Evolutionary conservation across 2,113 vertebrate species (phyloP), one percentile per base, ranked within the genome.

Genomic region (Oryzias curvinotus): DNA sequence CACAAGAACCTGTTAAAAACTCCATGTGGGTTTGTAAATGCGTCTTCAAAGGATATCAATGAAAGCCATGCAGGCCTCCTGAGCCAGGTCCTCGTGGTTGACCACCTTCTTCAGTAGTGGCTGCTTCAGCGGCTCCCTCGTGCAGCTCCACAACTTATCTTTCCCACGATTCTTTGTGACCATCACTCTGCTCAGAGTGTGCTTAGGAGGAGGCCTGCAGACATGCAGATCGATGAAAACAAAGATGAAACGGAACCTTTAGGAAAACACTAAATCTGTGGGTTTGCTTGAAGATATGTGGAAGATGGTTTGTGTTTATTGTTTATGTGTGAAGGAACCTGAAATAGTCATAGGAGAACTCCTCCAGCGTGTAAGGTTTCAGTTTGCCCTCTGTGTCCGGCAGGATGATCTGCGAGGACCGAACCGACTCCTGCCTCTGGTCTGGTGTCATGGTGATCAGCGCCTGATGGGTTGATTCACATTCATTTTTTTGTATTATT

Each of bases 271-370:
- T 10, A 7, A 36, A 36, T 12, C 36, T 36, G 36, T 10, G 12
- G 30, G 6, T 7, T 28, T 28, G 5, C 5, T 5, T 28, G 5
- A 28, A 5, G 5, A 28, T 5, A 30, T 30, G 28, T 7, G 6
- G 28, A 30, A 30, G 7, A 30, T 1, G 1, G 28, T 54, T 54
- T 36, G 52, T 25, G 3, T 44, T 19, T 43, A 21, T 4, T 0
- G 21, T 14, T 43, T 7, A 4, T 8, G 15, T 5, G 18, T 14
- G 0, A 16, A 30, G 36, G 81, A 80, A 98, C 97, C 97, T 96
- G 89, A 99, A 98, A 87, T 98, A 94, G 86, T 98, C 95, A 0
- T 95, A 97, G 63, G 96, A 98, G 82, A 96, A 98, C 71, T 99
- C 97, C 85, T 99, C 96, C 90, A 98, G 91, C 0, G 97, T 98